Conservation (phyloP, 1,140 invertebrate genomes). For the Ceratina japonica region DNA sequence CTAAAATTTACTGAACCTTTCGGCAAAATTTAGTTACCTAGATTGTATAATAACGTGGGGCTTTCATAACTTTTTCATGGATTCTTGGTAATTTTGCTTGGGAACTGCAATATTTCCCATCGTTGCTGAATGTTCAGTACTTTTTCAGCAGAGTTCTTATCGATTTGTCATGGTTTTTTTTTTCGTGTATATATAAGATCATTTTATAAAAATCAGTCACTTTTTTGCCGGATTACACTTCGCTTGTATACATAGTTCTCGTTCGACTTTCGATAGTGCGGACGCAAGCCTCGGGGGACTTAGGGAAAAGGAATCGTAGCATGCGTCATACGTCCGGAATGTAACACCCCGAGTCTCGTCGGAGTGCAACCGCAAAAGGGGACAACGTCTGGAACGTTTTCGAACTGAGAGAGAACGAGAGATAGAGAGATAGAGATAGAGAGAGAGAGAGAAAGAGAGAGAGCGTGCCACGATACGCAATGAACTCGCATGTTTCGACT, state of each 20-base stretch:
- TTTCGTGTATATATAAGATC: too few relatives aligned
- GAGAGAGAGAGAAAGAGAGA: neutral
- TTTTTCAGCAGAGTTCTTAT: too few relatives aligned
- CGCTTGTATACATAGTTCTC: neutral
- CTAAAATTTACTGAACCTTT: too few relatives aligned
- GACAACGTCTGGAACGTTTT: slow-evolving; percentile 55
- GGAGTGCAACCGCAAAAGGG: slow-evolving; percentile 55
- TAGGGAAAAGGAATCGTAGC: slow-evolving; percentile 61
- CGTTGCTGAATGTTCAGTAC: too few relatives aligned
- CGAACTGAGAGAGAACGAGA: slow-evolving; percentile 5
- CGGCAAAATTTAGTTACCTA: too few relatives aligned
- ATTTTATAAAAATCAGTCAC: too few relatives aligned
- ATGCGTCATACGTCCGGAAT: slow-evolving; percentile 76
- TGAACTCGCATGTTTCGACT: neutral
- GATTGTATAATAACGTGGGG: too few relatives aligned
- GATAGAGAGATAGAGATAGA: neutral
- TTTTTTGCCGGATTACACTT: too few relatives aligned
- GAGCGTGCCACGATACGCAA: neutral
- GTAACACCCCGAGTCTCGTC: slow-evolving; percentile 68
- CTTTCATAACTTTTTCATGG: too few relatives aligned
- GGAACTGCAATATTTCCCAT: too few relatives aligned
- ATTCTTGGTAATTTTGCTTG: too few relatives aligned
- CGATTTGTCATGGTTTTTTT: too few relatives aligned
- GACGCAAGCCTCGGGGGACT: slow-evolving; percentile 44
- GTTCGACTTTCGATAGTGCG: slow-evolving; percentile 23